A percentile compares a stretch with the other conserved stretches of the same genome.
Conservation (phyloP, 2,113 vertebrate species). For the Mesitornis unicolor region DNA sequence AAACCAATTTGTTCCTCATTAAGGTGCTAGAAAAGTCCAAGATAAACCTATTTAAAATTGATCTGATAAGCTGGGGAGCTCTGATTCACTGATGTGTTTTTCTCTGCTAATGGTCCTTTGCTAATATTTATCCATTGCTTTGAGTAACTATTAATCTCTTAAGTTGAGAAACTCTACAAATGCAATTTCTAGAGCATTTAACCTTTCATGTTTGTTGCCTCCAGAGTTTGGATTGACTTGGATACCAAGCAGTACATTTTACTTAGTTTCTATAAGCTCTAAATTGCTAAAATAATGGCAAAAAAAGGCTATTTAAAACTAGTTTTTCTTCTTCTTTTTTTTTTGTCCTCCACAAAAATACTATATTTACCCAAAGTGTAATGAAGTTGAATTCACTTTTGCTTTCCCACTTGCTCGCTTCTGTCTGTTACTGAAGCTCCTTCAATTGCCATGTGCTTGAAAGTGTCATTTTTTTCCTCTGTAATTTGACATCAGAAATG, state of each 20-base stretch:
- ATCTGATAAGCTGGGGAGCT: conserved; percentile 71
- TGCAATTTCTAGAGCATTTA: conserved; percentile 71
- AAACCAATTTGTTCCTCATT: conserved; percentile 71
- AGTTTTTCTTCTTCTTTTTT: conserved; percentile 10
- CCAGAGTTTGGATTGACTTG: conserved; percentile 51
- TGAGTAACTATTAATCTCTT: conserved; percentile 75
- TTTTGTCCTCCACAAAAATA: neutral
- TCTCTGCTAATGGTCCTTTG: conserved; percentile 70
- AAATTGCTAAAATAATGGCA: conserved; percentile 45
- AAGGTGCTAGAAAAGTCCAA: conserved; percentile 69
- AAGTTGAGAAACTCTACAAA: conserved; percentile 69
- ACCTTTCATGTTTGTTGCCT: conserved; percentile 66
- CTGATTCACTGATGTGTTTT: conserved; percentile 71
- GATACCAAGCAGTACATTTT: conserved; percentile 48
- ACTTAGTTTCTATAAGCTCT: conserved; percentile 34
- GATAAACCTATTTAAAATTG: conserved; percentile 80
- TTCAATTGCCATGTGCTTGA: conserved; percentile 3
- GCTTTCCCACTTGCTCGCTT: conserved; percentile 22
- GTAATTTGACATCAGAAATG: conserved; percentile 69
- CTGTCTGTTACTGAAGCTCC: conserved; percentile 3
- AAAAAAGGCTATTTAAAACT: conserved; percentile 51
- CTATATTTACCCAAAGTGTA: neutral
- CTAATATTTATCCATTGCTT: conserved; percentile 78
- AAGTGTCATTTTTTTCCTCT: conserved; percentile 49
- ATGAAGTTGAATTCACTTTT: conserved; percentile 65